Evolutionary conservation across 2,797 vertebrate species (phyloP), one percentile per base, ranked within the genome.

Genomic region (Bovichtus diacanthus): DNA sequence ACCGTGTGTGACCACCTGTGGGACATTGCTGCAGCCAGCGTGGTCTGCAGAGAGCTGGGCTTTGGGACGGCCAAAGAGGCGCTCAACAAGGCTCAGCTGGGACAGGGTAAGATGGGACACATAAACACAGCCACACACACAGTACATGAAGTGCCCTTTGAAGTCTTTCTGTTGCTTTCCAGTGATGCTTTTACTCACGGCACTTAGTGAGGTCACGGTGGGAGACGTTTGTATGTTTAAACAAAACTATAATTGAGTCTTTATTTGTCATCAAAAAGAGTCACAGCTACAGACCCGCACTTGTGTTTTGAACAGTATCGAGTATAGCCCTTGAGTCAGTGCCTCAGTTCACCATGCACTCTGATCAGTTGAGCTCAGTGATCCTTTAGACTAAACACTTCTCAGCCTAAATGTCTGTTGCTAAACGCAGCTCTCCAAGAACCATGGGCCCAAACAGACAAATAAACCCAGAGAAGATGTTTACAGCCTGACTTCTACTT

Each of bases 31-130:
- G 96, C 97, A 0, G 98, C 98, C 92, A 97, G 94, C 0, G 96
- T 99, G 19, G 96, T 97, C 79, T 99, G 98, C 79, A 96, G 98
- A 41, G 97, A 99, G 88, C 95, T 99, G 70, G 98, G 98, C 70
- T 99, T 96, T 0, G 98, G 98, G 31, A 96, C 97, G 0, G 98
- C 98, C 0, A 95, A 92, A 70, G 96, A 99, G 80, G 98, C 96
- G 25, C 92, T 97, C 18, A 87, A 79, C 64, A 95, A 93, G 78
- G 97, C 97, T 59, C 94, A 93, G 29, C 87, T 99, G 90, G 98
- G 98, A 44, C 97, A 98, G 93, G 97, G 97, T 97, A 66, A 96
- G 91, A 70, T 2, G 16, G 41, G 34, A 73, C 27, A 44, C 44
- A 59, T 43, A 51, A 56, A 49, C 47, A 54, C 0, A 21, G 13